Evolutionary conservation across 2,797 vertebrate genomes (phyloP).

Genomic region (Lagocephalus sceleratus): DNA sequence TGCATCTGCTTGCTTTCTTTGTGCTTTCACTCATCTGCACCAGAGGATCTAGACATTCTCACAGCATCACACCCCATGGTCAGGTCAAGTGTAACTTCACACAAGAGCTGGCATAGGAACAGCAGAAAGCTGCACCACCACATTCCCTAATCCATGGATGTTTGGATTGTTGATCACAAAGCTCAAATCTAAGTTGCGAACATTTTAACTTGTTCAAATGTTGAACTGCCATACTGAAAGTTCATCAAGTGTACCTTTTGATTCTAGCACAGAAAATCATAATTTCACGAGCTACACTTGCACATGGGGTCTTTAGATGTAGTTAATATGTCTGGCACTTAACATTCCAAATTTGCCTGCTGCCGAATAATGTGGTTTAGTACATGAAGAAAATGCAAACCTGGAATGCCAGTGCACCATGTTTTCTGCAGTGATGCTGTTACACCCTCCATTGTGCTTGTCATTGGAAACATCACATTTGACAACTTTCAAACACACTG

Average conservation of each 20-base stretch:
- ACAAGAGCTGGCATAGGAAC: background rate
- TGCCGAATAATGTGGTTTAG: conserved; percentile 43
- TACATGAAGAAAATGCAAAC: conserved; percentile 74
- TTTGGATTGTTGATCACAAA: conserved; percentile 1
- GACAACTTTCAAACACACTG: conserved; percentile 56
- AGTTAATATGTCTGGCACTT: conserved; percentile 81
- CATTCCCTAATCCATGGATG: background rate
- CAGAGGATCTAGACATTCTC: conserved; percentile 70
- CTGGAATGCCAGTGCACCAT: conserved; percentile 85
- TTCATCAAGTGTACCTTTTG: background rate
- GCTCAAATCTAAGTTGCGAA: conserved; percentile 12
- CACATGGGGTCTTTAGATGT: conserved; percentile 86
- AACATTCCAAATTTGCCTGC: conserved; percentile 83
- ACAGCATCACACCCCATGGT: conserved; percentile 93
- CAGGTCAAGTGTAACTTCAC: conserved; percentile 73
- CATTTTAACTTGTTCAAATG: background rate
- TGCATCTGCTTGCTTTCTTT: conserved; percentile 85
- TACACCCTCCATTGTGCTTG: conserved; percentile 77
- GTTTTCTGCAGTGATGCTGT: conserved; percentile 90
- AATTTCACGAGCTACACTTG: conserved; percentile 72
- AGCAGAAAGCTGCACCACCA: background rate
- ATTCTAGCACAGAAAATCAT: conserved; percentile 36
- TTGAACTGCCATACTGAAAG: background rate
- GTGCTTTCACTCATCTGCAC: conserved; percentile 81
- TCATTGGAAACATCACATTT: conserved; percentile 81